Percentiles rank a stretch among this genome's conserved stretches.
phyloP scores from a whole-genome alignment of 2,888 invertebrate genomes.

The Meteorus cinctellus region DNA sequence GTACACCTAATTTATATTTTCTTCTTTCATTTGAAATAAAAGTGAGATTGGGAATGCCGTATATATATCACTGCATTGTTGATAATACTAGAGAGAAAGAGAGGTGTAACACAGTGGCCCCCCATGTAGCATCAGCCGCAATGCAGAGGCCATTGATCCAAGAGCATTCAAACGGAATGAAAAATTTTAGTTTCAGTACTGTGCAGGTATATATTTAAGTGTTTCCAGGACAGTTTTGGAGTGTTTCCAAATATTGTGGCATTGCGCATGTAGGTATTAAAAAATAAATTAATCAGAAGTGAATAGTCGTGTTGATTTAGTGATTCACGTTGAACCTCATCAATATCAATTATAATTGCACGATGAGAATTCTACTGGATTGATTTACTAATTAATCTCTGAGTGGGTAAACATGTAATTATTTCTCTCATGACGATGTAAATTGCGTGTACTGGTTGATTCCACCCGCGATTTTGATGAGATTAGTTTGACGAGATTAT shows the following conservation, averaged over 20 bases:
- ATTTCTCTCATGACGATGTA: neutral
- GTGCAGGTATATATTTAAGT: too few species aligned
- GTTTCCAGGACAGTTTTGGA: too few species aligned
- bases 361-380: neutral
- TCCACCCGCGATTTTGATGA: neutral
- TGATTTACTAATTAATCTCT: neutral
- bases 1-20: too few species aligned
- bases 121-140: constrained; percentile 42
- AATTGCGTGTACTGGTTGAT: neutral
- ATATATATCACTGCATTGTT: too few species aligned
- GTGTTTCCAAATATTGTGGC: too few species aligned
- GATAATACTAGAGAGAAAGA: too few species aligned
- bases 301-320: too few species aligned
- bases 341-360: neutral
- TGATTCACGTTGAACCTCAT: neutral
- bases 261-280: too few species aligned
- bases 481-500: neutral
- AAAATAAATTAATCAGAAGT: too few species aligned
- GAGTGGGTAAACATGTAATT: neutral
- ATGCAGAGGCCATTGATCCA: constrained; percentile 54
- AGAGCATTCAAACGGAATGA: constrained; percentile 47
- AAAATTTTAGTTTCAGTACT: constrained; percentile 32
- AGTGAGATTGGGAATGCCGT: too few species aligned
- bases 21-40: too few species aligned
- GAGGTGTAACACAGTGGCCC: too few species aligned